phyloP scores from a whole-genome alignment of 2,888 invertebrate genomes.

The Gymnocheta viridis region DNA sequence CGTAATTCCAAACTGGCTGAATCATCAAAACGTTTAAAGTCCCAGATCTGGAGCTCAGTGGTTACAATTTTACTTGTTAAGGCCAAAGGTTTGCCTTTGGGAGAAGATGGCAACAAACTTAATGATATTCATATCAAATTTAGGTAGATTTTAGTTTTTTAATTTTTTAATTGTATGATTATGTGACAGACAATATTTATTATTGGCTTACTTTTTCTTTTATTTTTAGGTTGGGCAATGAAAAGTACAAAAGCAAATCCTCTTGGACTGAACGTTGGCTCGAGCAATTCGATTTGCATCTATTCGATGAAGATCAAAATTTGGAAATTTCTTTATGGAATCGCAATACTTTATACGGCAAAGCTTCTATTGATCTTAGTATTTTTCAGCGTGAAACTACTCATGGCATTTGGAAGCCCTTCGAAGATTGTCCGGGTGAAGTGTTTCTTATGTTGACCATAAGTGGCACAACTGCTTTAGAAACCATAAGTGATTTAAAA shows the following conservation, averaged over 20 bases:
- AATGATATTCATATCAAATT: conserved; percentile 98
- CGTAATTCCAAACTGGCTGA: conserved; percentile 90
- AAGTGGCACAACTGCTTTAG: conserved; percentile 95
- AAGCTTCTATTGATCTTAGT: conserved; percentile 92
- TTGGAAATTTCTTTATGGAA: conserved; percentile 94
- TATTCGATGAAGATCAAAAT: conserved; percentile 96
- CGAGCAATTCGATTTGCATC: conserved; percentile 98
- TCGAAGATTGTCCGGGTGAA: conserved; percentile 94
- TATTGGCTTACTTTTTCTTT: background rate
- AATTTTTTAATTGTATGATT: conserved; percentile 78
- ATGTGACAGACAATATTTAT: background rate
- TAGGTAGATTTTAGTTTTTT: conserved; percentile 84
- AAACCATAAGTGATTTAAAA: conserved; percentile 95
- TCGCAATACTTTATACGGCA: conserved; percentile 82
- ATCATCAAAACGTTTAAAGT: conserved; percentile 92
- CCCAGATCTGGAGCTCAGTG: conserved; percentile 98
- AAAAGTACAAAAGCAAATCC: conserved; percentile 98
- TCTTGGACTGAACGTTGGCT: conserved; percentile 95
- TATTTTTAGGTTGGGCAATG: conserved; percentile 91
- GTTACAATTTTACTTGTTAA: conserved; percentile 98
- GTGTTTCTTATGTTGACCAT: conserved; percentile 95
- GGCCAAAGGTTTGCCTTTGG: conserved; percentile 94
- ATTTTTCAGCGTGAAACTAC: conserved; percentile 94
- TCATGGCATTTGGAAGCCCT: conserved; percentile 92
- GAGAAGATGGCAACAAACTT: conserved; percentile 90